A percentile compares a stretch with the other conserved stretches of the same genome.
Evolutionary conservation across 2,888 invertebrate species (phyloP).

Genomic region (Ophion slaviceki): DNA sequence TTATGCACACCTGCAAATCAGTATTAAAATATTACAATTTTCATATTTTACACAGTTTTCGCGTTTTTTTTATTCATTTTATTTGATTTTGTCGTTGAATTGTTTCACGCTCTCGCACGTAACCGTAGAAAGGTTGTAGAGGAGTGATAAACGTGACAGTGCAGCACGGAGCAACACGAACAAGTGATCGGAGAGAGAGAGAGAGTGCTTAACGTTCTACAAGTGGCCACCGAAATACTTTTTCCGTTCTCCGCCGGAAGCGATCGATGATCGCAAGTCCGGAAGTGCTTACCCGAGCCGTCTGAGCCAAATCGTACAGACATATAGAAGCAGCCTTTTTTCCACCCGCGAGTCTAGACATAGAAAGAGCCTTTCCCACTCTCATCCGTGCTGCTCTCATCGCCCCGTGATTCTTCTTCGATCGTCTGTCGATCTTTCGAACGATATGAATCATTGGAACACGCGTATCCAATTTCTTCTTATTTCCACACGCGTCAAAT

Average conservation of each 20-base stretch:
- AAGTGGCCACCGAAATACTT: conserved; percentile 37
- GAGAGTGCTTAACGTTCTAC: conserved; percentile 45
- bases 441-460: background rate
- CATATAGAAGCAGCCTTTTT: conserved; percentile 33
- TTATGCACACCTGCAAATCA: conserved; percentile 84
- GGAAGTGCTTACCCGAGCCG: conserved; percentile 53
- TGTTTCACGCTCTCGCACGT: conserved; percentile 35
- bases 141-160: conserved; percentile 46
- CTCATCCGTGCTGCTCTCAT: background rate
- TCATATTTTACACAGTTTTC: conserved; percentile 81
- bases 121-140: conserved; percentile 22
- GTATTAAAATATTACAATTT: conserved; percentile 84
- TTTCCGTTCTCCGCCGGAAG: conserved; percentile 22
- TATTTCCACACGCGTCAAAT: conserved; percentile 24
- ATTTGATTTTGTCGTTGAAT: conserved; percentile 28
- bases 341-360: conserved; percentile 4
- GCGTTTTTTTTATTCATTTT: conserved; percentile 44
- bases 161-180: conserved; percentile 29
- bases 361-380: background rate
- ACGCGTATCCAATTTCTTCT: background rate
- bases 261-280: conserved; percentile 54
- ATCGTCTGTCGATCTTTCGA: background rate
- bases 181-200: conserved; percentile 59
- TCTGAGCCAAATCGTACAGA: conserved; percentile 55
- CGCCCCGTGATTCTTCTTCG: background rate